These are phyloP conservation scores for Cygnus atratus DNA, from an alignment of 2,113 vertebrate genomes.

Conservation along the genomic window DNA sequence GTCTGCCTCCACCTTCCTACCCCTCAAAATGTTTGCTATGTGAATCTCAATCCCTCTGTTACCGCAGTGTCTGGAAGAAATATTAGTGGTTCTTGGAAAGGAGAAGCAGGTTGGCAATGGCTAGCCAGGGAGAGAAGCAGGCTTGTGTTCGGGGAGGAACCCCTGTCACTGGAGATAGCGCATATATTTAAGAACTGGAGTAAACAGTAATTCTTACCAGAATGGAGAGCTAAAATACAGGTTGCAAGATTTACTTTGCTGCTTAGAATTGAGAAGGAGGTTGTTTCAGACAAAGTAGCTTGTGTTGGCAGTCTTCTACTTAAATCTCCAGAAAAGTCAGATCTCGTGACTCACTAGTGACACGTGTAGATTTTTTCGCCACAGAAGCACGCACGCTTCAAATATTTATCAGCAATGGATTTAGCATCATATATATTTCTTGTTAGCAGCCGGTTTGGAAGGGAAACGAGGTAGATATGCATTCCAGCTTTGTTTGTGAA, in stretches of 20 bases:
- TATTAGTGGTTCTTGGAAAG: conserved; percentile 61
- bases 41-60: not conserved
- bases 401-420: not conserved
- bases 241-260: not conserved
- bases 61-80: conserved; percentile 26
- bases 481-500: not conserved
- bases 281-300: not conserved
- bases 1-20: conserved; percentile 49
- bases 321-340: not conserved
- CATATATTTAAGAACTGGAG: conserved; percentile 40
- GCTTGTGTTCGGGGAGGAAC: conserved; percentile 70
- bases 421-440: not conserved
- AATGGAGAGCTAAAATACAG: not conserved
- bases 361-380: not conserved
- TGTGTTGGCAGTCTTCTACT: not conserved
- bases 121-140: conserved; percentile 18
- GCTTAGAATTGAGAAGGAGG: not conserved
- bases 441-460: not conserved
- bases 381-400: not conserved
- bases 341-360: not conserved
- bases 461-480: not conserved
- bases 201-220: conserved; percentile 25
- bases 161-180: conserved; percentile 59
- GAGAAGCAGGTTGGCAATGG: conserved; percentile 53
- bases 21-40: not conserved